Base-by-base conservation (phyloP, 2,888 invertebrate genomes). In the Eristalis tenax region DNA sequence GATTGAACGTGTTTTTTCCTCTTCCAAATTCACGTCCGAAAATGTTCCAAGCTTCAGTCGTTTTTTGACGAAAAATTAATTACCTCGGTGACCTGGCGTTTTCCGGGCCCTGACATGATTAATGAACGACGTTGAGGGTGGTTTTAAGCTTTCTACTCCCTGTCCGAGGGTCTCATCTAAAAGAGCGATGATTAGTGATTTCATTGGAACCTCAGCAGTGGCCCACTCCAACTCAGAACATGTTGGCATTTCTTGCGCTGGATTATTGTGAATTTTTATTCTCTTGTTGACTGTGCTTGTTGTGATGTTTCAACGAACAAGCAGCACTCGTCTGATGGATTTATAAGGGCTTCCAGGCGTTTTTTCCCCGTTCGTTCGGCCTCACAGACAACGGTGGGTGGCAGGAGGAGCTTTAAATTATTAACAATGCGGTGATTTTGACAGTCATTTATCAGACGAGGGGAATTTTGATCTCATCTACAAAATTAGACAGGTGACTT, bases 21-120 rank as follows among this genome's bases (percentile, higher is more conserved):
- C 15, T 59, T 26, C 32, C 15, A n/a, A n/a, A n/a, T 65, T 38
- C 18, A 63, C 63, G 38, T 77, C 35, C 26, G 32, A 73, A 61
- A 69, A 69, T 79, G 40, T 74, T 63, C 50, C 80, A 28, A 64
- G 77, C 59, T 66, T 70, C 56, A 65, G 73, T 32, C 32, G 50
- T 69, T 75, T 74, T 65, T 68, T 71, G 68, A 68, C 68, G 59
- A 83, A 76, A 87, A 83, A 87, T 87, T 87, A 87, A 87, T 87
- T 87, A 80, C 87, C 76, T 71, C 75, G 40, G 74, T 87, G 87
- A 87, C 83, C 79, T 80, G 75, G 87, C 87, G 38, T 76, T 87
- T 87, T 77, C 50, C 69, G 69, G n/a, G 56, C 35, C 64, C 26
- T 28, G 22, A 61, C 68, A 79, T 87, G 83, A 87, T 87, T 87